phyloP scores from a whole-genome alignment of 30 jellyfish, hydroid and myxozoan genomes.

The Nemopilema nomurai region DNA sequence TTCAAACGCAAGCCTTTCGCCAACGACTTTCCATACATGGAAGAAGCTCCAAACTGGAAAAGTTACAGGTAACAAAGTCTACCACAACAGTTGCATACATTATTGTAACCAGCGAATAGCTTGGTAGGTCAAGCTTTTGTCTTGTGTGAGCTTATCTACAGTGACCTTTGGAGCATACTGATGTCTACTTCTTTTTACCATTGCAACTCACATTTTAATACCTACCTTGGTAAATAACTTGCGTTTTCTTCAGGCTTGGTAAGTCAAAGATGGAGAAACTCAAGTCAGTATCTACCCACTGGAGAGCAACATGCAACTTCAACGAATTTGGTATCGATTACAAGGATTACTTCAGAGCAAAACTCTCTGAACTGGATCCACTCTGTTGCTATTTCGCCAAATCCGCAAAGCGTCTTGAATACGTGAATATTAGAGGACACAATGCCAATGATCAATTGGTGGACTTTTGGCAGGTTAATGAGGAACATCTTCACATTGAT shows the following conservation, averaged over 20 bases:
- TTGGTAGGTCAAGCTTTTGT: no score
- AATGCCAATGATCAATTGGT: not conserved
- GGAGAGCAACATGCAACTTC: conserved; percentile 19
- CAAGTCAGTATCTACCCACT: not conserved
- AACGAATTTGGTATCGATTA: not conserved
- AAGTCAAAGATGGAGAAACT: not conserved
- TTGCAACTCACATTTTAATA: no score
- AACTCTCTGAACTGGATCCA: not conserved
- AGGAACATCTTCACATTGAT: no score
- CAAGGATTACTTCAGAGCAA: not conserved
- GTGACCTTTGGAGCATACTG: no score
- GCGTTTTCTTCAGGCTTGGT: not conserved
- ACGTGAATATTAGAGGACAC: not conserved
- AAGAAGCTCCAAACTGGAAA: not conserved
- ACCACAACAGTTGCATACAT: no score
- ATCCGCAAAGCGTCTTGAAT: not conserved
- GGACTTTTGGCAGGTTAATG: no score
- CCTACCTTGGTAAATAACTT: not conserved
- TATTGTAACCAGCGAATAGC: no score
- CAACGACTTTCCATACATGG: not conserved
- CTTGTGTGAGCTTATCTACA: no score
- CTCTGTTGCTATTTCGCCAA: not conserved
- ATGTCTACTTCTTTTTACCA: no score
- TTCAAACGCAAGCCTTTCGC: not conserved
- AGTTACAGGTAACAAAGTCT: not conserved